phyloP scores from a whole-genome alignment of 2,888 invertebrate species.

The Rosalia funebris region DNA sequence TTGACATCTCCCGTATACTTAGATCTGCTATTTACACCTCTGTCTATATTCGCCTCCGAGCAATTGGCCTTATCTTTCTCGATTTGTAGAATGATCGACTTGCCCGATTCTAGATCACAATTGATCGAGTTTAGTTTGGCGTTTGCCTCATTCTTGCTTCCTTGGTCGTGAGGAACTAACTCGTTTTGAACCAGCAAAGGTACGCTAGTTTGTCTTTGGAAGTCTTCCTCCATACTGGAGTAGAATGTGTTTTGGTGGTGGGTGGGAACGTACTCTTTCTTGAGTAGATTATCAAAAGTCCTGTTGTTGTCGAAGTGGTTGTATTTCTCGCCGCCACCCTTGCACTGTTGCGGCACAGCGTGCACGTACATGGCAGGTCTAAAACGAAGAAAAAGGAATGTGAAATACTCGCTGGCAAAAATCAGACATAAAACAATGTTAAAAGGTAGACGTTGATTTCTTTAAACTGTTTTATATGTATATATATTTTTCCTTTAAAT shows the following conservation, averaged over 20 bases:
- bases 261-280: conserved; percentile 41
- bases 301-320: conserved; percentile 34
- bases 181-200: conserved; percentile 48
- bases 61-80: conserved; percentile 43
- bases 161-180: conserved; percentile 28
- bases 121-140: conserved; percentile 51
- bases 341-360: conserved; percentile 42
- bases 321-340: conserved; percentile 42
- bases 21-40: conserved; percentile 10
- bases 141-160: conserved; percentile 52
- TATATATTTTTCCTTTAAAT: no score
- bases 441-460: no score
- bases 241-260: conserved; percentile 43
- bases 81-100: conserved; percentile 50
- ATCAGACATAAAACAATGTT: no score
- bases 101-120: conserved; percentile 41
- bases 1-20: conserved; percentile 14
- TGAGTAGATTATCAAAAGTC: conserved; percentile 44
- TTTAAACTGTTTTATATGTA: no score
- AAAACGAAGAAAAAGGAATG: conserved; percentile 36
- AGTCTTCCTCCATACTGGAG: conserved; percentile 41
- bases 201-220: conserved; percentile 44
- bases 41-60: conserved; percentile 28
- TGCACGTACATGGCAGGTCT: conserved; percentile 51
- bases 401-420: no score